Percentiles rank a stretch among this genome's conserved stretches.
Conservation (phyloP, 1,140 invertebrate genomes). For the Chrysopa pallens region DNA sequence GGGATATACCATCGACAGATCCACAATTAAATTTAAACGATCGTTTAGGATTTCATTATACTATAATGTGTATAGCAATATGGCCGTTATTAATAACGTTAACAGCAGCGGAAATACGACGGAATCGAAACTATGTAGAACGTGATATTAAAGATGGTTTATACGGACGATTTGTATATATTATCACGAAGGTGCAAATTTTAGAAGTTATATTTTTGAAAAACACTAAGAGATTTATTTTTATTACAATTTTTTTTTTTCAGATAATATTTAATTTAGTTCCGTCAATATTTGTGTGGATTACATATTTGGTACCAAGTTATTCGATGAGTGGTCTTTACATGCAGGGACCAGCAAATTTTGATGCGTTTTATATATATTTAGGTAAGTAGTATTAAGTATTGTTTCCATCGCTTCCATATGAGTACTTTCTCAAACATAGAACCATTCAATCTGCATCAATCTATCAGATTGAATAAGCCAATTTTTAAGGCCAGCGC, state of each 20-base stretch:
- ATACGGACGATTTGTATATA: constrained; percentile 60
- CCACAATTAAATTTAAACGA: constrained; percentile 51
- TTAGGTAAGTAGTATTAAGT: constrained; percentile 34
- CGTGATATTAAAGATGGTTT: constrained; percentile 62
- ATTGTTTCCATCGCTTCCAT: no score
- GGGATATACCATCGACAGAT: constrained; percentile 65
- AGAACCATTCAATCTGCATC: no score
- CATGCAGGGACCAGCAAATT: constrained; percentile 38
- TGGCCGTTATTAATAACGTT: constrained; percentile 59
- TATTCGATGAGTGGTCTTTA: constrained; percentile 77
- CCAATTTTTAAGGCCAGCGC: no score
- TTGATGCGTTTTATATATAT: constrained; percentile 52
- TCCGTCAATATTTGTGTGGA: constrained; percentile 47
- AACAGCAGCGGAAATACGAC: constrained; percentile 44
- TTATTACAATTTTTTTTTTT: constrained; percentile 15
- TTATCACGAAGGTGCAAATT: constrained; percentile 47
- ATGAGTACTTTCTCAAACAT: no score
- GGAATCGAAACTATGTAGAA: constrained; percentile 47
- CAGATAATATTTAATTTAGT: constrained; percentile 38
- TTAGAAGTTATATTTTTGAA: no score
- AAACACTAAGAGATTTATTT: neutral
- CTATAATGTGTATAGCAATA: constrained; percentile 52
- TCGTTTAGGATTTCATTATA: constrained; percentile 67
- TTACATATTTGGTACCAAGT: constrained; percentile 68
- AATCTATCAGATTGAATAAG: no score